Base-by-base conservation (phyloP, 2,888 invertebrate species). In the Volucella inanis region DNA sequence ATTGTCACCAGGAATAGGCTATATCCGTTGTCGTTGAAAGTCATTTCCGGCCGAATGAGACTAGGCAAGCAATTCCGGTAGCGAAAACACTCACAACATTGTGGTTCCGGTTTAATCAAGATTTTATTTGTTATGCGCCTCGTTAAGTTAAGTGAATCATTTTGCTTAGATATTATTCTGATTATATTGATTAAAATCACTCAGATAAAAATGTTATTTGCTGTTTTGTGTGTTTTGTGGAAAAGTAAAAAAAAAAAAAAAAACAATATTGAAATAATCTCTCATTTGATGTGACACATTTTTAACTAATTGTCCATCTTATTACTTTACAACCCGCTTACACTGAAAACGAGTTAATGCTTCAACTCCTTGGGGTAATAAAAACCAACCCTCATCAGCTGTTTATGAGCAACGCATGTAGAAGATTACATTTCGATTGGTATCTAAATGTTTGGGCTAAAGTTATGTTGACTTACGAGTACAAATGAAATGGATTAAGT, bases 111-210 rank as follows among this genome's bases (percentile, higher is more conserved):
- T 76, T 78, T 78, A 78, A 78, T 78, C 78, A 78, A 57, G 62
- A 64, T 64, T 62, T 70, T 55, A 68, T 54, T 70, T 41, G 38
- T 39, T 70, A 11, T 31, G 15, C 47, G 45, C 15, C 64, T 39
- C 31, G 70, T 57, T 67, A 31, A 47, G 70, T 64, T 55, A 71
- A 78, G 70, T 71, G 70, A 78, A 49, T 57, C 62, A 64, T 78
- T 77, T 55, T 11, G 47, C 10, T 31, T 14, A 55, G 74, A 70
- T 70, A 57, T 59, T 76, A 65, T 77, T 77, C 77, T 77, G 68
- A 78, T 78, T 78, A 78, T 71, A 78, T 78, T 71, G 64, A 78
- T 71, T 78, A 71, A 71, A 77, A 64, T 64, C 55, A 64, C 43
- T 54, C 12, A 41, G 22, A 49, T 70, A 41, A 62, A 57, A 68